A percentile compares a stretch with the other conserved stretches of the same genome.
Conservation (phyloP, 2,888 invertebrate genomes). For the Ormyrus thymus region DNA sequence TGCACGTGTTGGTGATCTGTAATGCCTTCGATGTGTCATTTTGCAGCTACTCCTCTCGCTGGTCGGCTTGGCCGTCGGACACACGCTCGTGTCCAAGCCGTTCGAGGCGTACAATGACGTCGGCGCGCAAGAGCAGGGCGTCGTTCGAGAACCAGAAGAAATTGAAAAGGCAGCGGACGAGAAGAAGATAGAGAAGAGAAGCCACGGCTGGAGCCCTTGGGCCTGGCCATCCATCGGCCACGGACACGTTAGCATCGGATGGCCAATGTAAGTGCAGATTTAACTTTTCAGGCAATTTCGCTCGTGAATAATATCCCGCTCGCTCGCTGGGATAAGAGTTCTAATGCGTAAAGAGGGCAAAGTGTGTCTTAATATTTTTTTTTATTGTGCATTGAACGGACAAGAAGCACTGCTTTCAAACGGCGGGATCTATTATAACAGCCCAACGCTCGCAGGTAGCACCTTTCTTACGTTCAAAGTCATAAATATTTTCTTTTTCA, state of each 20-base stretch:
- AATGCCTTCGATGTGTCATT: not conserved
- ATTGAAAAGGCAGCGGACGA: constrained; percentile 1
- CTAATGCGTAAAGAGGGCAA: too few relatives aligned
- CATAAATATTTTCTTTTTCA: too few relatives aligned
- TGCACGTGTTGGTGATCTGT: not conserved
- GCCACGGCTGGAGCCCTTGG: constrained; percentile 49
- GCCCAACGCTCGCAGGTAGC: too few relatives aligned
- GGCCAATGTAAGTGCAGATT: constrained; percentile 32
- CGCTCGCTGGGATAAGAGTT: too few relatives aligned
- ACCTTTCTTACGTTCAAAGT: too few relatives aligned
- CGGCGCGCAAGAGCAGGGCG: not conserved
- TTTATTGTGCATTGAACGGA: too few relatives aligned
- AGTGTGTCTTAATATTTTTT: too few relatives aligned
- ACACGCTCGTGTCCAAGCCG: constrained; percentile 21
- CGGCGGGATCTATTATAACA: too few relatives aligned
- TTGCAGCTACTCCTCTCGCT: constrained; percentile 48
- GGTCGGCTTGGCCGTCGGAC: constrained; percentile 41
- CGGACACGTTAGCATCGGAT: constrained; percentile 12
- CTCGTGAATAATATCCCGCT: too few relatives aligned
- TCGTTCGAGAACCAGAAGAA: not conserved
- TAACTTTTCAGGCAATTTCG: too few relatives aligned
- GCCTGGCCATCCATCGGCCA: constrained; percentile 26
- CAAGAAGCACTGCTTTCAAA: too few relatives aligned
- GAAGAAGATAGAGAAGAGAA: constrained; percentile 51
- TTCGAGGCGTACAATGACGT: constrained; percentile 10